Percentiles rank a stretch among this genome's conserved stretches.
These are phyloP conservation scores for Pseudochirops corinnae DNA, from an alignment of 2,797 vertebrate genomes.

Conservation along the genomic window DNA sequence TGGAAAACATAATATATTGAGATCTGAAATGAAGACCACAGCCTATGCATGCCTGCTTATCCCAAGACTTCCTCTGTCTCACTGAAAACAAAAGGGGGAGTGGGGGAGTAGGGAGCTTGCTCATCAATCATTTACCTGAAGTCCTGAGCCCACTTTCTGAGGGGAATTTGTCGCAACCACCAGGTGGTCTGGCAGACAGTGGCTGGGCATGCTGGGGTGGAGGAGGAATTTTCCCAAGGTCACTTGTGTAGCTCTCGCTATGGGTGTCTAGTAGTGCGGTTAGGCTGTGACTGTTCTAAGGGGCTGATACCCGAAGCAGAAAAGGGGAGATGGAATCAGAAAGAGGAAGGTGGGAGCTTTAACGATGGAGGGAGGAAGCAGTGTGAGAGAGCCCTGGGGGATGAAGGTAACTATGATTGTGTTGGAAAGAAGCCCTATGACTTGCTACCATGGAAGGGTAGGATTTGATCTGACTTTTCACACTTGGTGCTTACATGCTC, in stretches of 20 bases:
- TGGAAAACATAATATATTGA: too few species aligned
- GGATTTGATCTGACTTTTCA: background rate
- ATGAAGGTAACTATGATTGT: background rate
- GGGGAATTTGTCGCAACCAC: background rate
- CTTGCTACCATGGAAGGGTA: background rate
- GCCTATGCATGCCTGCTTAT: background rate
- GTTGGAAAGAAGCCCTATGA: background rate
- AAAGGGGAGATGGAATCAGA: too few species aligned
- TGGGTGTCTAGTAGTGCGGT: background rate
- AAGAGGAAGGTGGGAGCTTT: too few species aligned
- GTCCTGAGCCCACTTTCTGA: background rate
- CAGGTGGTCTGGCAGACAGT: background rate
- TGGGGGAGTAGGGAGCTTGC: background rate
- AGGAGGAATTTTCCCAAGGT: background rate
- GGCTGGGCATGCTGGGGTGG: background rate
- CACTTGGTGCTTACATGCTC: background rate
- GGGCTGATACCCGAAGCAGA: background rate
- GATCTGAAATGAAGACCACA: background rate
- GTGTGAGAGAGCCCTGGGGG: background rate
- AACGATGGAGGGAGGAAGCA: background rate
- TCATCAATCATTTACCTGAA: background rate
- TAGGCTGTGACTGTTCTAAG: background rate
- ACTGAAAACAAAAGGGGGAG: background rate
- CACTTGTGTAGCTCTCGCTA: background rate
- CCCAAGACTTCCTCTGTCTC: background rate